Evolutionary conservation across 1,140 invertebrate species (phyloP).

Genomic region (Globodera rostochiensis): DNA sequence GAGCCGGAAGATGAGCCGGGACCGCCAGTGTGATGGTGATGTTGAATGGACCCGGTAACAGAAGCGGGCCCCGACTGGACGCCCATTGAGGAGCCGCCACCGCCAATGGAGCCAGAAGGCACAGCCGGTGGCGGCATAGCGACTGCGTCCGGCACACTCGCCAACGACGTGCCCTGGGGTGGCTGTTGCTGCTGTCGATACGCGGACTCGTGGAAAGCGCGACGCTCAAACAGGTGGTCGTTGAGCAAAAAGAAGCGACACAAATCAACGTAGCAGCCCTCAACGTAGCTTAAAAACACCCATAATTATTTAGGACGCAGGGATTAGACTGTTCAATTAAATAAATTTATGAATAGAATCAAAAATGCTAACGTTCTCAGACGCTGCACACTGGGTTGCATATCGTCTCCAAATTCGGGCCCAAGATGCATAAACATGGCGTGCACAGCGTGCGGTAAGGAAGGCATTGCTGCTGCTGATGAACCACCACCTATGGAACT

Average conservation of each 20-base stretch:
- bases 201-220: conserved; percentile 44
- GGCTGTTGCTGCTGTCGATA: conserved; percentile 43
- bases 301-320: background rate
- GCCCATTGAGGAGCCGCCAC: background rate
- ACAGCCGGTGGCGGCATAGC: conserved; percentile 48
- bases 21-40: background rate
- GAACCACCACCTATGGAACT: background rate
- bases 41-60: background rate
- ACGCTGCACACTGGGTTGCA: background rate
- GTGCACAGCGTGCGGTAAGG: background rate
- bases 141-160: conserved; percentile 33
- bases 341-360: background rate
- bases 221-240: conserved; percentile 46
- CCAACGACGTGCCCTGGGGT: conserved; percentile 40
- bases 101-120: conserved; percentile 22
- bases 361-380: background rate
- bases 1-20: conserved; percentile 3
- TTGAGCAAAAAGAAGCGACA: conserved; percentile 68
- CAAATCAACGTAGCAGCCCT: conserved; percentile 31
- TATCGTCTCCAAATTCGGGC: background rate
- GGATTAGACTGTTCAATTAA: background rate
- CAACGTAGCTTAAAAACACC: conserved; percentile 27
- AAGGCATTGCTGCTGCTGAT: background rate
- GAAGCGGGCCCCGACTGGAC: conserved; percentile 31
- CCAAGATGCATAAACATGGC: conserved; percentile 32